Evolutionary conservation across 2,888 invertebrate species (phyloP), one percentile per base, ranked within the genome.

Genomic region (Eurytoma californica): DNA sequence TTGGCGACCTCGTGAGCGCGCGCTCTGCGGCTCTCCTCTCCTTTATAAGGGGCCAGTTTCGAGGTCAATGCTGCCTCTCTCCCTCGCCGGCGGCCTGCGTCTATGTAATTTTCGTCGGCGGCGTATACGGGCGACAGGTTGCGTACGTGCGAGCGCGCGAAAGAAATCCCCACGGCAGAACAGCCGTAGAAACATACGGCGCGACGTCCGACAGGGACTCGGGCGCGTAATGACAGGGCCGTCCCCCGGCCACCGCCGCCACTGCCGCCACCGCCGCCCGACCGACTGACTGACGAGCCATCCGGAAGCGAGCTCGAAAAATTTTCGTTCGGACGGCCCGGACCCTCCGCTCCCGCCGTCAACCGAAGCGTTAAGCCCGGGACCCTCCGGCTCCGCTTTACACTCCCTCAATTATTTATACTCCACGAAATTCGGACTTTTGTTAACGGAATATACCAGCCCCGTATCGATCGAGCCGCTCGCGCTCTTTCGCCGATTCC

Each of bases 181-280:
- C 53, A 53, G 53, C 88, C 86, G 86, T 87, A 86, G 88, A 88
- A 89, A 89, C 89, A 89, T 88, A 89, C 88, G 89, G 88, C 86
- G 86, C 86, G 86, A 85, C 84, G 85, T 85, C 86, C 20, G 51
- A 68, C 7, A 28, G 67, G 14, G 28, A 66, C 68, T 39, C 24
- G 49, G 72, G 9, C 39, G 65, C 61, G 86, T 90, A 88, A 89
- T 90, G 88, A 89, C 87, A 87, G 88, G 86, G 85, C 85, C 84
- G 82, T 84, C 83, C 77, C 39, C 39, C 77, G 75, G 60, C 58
- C 77, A 80, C 24, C 24, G 63, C 58, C 77, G 80, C 58, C 77
- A 80, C 24, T 2, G 63, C 58, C 77, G 80, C 82, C 73, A 82
- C 80, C 39, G 39, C 39, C 39, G 39, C 39, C 7, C 39, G 39